These are phyloP conservation scores for Rhaphigaster nebulosa DNA, from an alignment of 2,888 invertebrate genomes.

Conservation along the genomic window DNA sequence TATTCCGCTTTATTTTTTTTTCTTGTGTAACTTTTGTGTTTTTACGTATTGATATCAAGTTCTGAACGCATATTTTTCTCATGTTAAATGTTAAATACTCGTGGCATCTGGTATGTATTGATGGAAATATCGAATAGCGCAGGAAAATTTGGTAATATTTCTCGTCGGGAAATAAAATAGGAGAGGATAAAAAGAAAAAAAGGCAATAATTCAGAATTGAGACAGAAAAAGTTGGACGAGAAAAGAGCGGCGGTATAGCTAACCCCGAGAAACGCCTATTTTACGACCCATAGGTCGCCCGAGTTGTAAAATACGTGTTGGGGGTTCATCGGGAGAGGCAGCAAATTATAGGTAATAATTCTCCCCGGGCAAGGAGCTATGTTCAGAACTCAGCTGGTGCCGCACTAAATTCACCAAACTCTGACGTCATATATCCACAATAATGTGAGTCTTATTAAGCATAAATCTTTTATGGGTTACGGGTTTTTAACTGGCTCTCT, in stretches of 20 bases:
- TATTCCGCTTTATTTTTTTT: too few species aligned
- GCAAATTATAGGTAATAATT: constrained; percentile 56
- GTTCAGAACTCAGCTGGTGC: constrained; percentile 30
- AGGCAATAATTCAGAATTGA: constrained; percentile 13
- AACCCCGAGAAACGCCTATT: constrained; percentile 46
- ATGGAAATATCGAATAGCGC: background rate
- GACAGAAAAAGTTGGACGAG: background rate
- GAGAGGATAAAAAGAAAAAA: background rate
- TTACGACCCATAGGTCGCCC: constrained; percentile 51
- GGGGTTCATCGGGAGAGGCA: constrained; percentile 51
- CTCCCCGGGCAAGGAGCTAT: background rate
- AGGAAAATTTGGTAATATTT: background rate
- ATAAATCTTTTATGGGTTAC: constrained; percentile 1
- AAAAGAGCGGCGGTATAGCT: background rate
- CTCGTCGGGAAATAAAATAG: constrained; percentile 27
- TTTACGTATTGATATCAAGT: too few species aligned
- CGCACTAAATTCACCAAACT: constrained; percentile 44
- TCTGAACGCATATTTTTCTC: too few species aligned
- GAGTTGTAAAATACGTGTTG: constrained; percentile 54
- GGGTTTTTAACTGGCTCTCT: constrained; percentile 19
- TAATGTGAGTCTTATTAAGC: constrained; percentile 37
- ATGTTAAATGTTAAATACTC: background rate
- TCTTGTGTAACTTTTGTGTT: too few species aligned
- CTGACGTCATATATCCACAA: constrained; percentile 43
- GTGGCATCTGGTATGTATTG: background rate